Evolutionary conservation across 2,113 vertebrate genomes (phyloP), one percentile per base, ranked within the genome.

Genomic region (Nymphicus hollandicus): DNA sequence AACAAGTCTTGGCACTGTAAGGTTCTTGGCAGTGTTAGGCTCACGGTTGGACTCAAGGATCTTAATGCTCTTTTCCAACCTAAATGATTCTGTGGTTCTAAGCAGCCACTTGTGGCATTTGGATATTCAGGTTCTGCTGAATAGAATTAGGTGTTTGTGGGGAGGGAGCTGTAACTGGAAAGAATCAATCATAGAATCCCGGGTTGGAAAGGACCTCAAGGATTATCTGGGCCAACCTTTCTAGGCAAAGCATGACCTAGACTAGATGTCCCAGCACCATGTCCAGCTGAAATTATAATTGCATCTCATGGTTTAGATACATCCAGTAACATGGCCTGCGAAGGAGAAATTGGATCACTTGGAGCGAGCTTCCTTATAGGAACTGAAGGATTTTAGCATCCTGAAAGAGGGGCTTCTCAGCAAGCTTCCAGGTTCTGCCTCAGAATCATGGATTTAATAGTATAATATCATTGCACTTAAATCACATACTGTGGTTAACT

Each of bases 1-100:
- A 89, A 3, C 25, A 13, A 41, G 11, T 7, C 47, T 71, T 92
- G 74, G 78, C 46, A 43, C 7, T 1, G 11, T 14, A 4, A 27
- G 25, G 10, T 50, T 71, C 50, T 83, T 80, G 72, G 64, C 80
- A 78, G 27, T 18, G 33, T 10, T 28, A 55, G 27, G 16, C 61
- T 78, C 18, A 23, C 1, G 8, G 37, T 24, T 71, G 55, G 61
- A 39, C 31, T 71, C 1, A 0, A 9, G 29, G 25, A 24, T 74
- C 16, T 50, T 68, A 12, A 79, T 12, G 27, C 9, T 43, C 43
- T 68, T 85, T 87, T 68, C 83, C 89, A 89, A 28, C n/a, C 29
- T 28, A 12, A 78, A 66, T n/a, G 25, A 37, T 84, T 46, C 18
- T 52, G 2, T 33, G 72, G 19, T 77, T 86, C 44, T 49, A 24